phyloP scores from a whole-genome alignment of 2,888 invertebrate species.

The Himalopsyche japonica region DNA sequence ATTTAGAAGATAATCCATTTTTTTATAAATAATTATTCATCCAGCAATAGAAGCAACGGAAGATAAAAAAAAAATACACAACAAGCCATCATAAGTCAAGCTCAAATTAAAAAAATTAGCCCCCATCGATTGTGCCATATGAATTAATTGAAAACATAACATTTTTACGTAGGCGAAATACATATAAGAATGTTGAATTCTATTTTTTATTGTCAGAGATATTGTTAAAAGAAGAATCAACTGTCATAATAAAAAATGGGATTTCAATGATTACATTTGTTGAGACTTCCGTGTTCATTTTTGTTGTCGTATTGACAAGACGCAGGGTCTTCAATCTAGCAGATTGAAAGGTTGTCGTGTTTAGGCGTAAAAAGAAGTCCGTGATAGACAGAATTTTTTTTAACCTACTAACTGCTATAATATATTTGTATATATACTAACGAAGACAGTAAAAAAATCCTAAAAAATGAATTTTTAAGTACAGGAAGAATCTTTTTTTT shows the following conservation, averaged over 20 bases:
- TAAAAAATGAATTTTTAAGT: no score
- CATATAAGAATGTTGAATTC: background rate
- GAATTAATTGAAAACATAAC: background rate
- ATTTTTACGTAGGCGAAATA: background rate
- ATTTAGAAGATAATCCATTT: background rate
- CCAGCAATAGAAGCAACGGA: background rate
- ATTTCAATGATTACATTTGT: background rate
- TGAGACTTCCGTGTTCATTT: background rate
- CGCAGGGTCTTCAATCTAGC: background rate
- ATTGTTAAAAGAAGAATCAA: background rate
- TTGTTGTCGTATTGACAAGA: background rate
- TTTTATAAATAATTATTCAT: background rate
- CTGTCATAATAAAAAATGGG: background rate
- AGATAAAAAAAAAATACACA: background rate
- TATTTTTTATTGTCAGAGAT: background rate
- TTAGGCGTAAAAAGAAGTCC: background rate
- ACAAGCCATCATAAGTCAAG: background rate
- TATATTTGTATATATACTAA: no score
- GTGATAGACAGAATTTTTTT: background rate
- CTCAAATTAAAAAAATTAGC: background rate
- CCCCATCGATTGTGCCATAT: background rate
- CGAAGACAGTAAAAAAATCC: no score
- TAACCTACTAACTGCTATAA: no score
- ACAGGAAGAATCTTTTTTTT: no score
- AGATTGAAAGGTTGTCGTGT: background rate